Conservation (phyloP, 2,888 invertebrate genomes). For the Hemicrepidius hirtus region DNA sequence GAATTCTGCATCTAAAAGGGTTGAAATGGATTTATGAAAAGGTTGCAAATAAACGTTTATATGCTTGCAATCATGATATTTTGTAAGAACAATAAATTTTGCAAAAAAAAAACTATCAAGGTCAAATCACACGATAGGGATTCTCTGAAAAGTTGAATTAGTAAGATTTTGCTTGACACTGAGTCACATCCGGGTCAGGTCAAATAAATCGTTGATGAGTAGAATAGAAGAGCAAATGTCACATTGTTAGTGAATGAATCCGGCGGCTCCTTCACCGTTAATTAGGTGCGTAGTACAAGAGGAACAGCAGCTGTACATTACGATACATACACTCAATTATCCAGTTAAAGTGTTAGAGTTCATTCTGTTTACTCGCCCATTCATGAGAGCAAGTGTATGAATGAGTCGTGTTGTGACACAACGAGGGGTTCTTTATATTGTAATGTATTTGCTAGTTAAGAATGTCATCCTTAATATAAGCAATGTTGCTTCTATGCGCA, state of each 20-base stretch:
- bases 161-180: not conserved
- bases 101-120: no score
- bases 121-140: not conserved
- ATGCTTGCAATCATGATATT: no score
- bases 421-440: slow-evolving; percentile 47
- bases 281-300: slow-evolving; percentile 45
- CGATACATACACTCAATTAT: slow-evolving; percentile 56
- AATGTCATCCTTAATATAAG: slow-evolving; percentile 36
- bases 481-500: slow-evolving; percentile 8
- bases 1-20: no score
- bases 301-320: slow-evolving; percentile 48
- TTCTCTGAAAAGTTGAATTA: not conserved
- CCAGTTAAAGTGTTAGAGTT: slow-evolving; percentile 58
- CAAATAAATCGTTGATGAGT: slow-evolving; percentile 39
- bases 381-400: slow-evolving; percentile 53
- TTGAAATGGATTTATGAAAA: no score
- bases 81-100: no score
- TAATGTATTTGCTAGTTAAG: slow-evolving; percentile 48
- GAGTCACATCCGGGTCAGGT: slow-evolving; percentile 39
- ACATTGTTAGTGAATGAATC: slow-evolving; percentile 45
- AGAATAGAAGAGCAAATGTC: slow-evolving; percentile 41
- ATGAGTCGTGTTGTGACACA: slow-evolving; percentile 53
- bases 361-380: slow-evolving; percentile 58
- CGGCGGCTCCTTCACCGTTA: slow-evolving; percentile 36
- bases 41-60: no score